These are phyloP conservation scores for Podabrus alpinus DNA, from an alignment of 2,888 invertebrate genomes.

Conservation along the genomic window DNA sequence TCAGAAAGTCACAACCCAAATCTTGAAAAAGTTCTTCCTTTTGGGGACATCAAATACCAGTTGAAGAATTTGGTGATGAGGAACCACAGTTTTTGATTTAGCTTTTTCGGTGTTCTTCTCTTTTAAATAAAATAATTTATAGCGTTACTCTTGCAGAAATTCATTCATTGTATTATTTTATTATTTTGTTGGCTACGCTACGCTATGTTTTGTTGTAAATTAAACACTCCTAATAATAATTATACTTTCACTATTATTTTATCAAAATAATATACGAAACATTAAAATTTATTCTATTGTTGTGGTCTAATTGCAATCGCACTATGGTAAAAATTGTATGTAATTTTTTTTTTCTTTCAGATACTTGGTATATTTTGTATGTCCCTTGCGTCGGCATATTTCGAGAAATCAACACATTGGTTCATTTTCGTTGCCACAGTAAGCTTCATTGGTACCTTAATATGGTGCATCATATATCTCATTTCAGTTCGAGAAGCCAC, in stretches of 20 bases:
- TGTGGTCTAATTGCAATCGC: not conserved
- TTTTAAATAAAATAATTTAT: not conserved
- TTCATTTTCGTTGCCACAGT: slow-evolving; percentile 84
- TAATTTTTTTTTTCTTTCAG: slow-evolving; percentile 61
- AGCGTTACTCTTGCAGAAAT: not conserved
- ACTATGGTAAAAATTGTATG: not conserved
- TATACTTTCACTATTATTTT: slow-evolving; percentile 15
- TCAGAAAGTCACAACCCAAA: not conserved
- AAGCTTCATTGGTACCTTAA: slow-evolving; percentile 79
- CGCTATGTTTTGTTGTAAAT: not conserved
- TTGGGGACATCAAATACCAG: not conserved
- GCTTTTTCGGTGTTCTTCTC: not conserved
- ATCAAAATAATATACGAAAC: not conserved
- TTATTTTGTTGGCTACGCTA: not conserved
- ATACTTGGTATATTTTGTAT: slow-evolving; percentile 83
- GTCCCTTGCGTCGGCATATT: slow-evolving; percentile 76
- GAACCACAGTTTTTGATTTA: not conserved
- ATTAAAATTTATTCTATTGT: slow-evolving; percentile 13
- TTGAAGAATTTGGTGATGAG: not conserved
- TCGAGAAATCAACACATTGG: slow-evolving; percentile 69
- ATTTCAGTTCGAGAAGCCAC: slow-evolving; percentile 76
- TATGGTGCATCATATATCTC: slow-evolving; percentile 81
- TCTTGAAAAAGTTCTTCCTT: not conserved
- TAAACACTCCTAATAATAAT: not conserved
- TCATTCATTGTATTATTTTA: slow-evolving; percentile 1